Conservation (phyloP, 92 coral and sea anemone species). For the Porites cylindrica region DNA sequence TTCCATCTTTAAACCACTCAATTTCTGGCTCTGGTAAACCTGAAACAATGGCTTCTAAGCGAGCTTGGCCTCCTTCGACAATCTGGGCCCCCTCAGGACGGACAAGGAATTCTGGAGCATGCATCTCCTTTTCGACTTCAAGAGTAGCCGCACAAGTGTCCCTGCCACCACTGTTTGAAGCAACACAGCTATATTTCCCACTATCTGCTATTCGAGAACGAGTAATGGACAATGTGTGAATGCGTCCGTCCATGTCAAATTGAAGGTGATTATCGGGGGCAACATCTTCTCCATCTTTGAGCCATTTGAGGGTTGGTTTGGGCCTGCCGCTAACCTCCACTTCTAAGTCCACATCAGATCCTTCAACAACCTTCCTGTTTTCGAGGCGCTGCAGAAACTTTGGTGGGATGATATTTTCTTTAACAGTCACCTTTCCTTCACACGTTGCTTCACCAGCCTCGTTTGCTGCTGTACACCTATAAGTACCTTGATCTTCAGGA, state of each 20-base stretch:
- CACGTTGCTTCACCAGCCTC: slow-evolving; percentile 76
- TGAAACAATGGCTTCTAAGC: slow-evolving; percentile 76
- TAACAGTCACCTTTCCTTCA: slow-evolving; percentile 63
- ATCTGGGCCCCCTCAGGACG: slow-evolving; percentile 70
- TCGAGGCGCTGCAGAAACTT: slow-evolving; percentile 89
- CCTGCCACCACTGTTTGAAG: slow-evolving; percentile 87
- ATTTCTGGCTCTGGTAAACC: slow-evolving; percentile 90
- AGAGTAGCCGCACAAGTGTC: slow-evolving; percentile 82
- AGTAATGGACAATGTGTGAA: slow-evolving; percentile 81
- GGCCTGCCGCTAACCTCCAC: slow-evolving; percentile 94
- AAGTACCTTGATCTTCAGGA: slow-evolving; percentile 81
- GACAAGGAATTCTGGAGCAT: slow-evolving; percentile 74
- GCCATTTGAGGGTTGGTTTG: slow-evolving; percentile 88
- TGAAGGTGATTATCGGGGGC: slow-evolving; percentile 61
- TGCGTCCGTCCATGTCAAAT: slow-evolving; percentile 75
- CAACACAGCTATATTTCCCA: slow-evolving; percentile 92
- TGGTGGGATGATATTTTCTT: slow-evolving; percentile 66
- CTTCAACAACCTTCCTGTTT: slow-evolving; percentile 80
- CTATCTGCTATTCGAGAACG: slow-evolving; percentile 75
- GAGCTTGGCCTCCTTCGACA: slow-evolving; percentile 75
- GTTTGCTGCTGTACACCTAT: slow-evolving; percentile 84
- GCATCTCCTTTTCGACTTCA: slow-evolving; percentile 78
- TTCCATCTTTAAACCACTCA: slow-evolving; percentile 95
- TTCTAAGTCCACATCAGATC: slow-evolving; percentile 81
- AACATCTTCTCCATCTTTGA: slow-evolving; percentile 81